Base-by-base conservation (phyloP, 2,888 invertebrate genomes). In the Mythimna ferrago region DNA sequence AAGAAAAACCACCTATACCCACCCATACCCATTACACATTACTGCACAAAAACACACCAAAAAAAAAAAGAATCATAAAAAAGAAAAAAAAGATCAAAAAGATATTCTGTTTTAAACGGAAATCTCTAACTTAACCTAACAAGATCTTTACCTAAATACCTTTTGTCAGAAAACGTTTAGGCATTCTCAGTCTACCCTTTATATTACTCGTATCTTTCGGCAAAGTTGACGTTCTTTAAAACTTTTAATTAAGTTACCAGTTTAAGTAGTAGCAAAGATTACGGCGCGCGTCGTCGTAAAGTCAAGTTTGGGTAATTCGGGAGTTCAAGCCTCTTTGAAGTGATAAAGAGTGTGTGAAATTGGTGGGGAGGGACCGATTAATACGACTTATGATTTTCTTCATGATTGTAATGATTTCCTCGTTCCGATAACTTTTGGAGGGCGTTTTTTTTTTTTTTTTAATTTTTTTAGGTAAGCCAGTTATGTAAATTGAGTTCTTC, bases 271-370 rank as follows among this genome's bases (percentile, higher is more conserved):
- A 56, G 54, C 71, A 58, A 58, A 64, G 53, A 78, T 76, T 67
- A 71, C 56, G 70, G 63, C 70, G 44, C 41, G 41, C 44, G 44
- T 11, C 44, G 73, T 86, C 86, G 86, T 88, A 86, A 89, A 89
- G 75, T 87, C 71, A 80, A 86, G 82, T 84, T 87, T 76, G 74
- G 80, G 71, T 79, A 84, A 87, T 85, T 86, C 81, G 81, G 65
- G 82, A 80, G 67, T 82, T 68, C 73, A 81, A 86, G 85, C 87
- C 87, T 84, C 82, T 81, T 76, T 81, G 67, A 78, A 73, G 74
- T 81, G 74, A 77, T 80, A 81, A 83, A 87, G 78, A 75, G 79
- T 76, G 85, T 84, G 86, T 83, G 78, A 82, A 87, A 84, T 85
- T 84, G 82, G 41, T 66, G 63, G 66, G 71, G 81, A 81, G 73